Evolutionary conservation across 2,113 vertebrate genomes (phyloP).

Genomic region (Microtus richardsoni): DNA sequence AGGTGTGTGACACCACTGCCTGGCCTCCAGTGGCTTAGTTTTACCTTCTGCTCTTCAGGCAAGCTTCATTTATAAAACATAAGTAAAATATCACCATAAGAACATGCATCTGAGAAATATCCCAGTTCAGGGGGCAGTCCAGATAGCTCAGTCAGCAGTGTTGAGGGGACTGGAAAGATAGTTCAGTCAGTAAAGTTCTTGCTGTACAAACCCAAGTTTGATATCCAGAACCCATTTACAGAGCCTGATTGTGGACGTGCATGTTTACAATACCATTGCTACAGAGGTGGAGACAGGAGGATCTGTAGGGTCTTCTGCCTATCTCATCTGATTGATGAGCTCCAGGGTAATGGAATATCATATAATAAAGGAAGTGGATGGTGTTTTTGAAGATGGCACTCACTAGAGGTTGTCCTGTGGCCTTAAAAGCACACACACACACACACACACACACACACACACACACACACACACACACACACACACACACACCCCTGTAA

Average conservation of each 20-base stretch:
- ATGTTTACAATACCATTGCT: neutral
- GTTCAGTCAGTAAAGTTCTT: neutral
- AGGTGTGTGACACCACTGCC: too few relatives aligned
- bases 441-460: too few relatives aligned
- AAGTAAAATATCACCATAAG: neutral
- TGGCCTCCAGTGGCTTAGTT: too few relatives aligned
- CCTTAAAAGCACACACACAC: neutral
- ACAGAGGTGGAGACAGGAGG: neutral
- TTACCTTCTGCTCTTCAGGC: too few relatives aligned
- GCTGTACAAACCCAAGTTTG: neutral
- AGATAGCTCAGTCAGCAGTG: neutral
- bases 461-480: neutral
- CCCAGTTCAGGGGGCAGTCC: neutral
- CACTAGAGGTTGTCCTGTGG: neutral
- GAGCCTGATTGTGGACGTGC: neutral
- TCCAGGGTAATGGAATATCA: neutral
- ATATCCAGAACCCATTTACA: neutral
- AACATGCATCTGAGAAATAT: neutral
- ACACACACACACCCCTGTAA: neutral
- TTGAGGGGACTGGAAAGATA: neutral
- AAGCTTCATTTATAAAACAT: too few relatives aligned
- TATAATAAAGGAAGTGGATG: neutral
- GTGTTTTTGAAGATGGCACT: neutral
- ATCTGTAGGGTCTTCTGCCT: neutral
- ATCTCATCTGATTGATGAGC: neutral